Evolutionary conservation across 2,113 vertebrate species (phyloP), one percentile per base, ranked within the genome.

Genomic region (Sterrhoptilus dennistouni): DNA sequence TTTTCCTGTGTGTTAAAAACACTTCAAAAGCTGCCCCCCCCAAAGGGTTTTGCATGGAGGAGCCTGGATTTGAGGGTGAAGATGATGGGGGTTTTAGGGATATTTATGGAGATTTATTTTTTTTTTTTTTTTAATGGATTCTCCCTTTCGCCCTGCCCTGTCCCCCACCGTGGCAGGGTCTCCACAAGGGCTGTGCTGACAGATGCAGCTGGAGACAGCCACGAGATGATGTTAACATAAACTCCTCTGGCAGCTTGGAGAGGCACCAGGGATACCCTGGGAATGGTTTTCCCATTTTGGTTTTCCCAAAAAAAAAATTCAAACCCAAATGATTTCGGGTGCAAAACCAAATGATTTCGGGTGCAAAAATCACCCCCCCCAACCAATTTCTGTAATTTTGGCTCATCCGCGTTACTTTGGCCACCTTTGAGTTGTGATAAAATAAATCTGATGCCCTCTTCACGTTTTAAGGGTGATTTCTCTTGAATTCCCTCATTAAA

Each of bases 1-100:
- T 80, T 97, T 92, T 72, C 91, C 95, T n/a, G 7, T 17, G 60
- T 79, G 74, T 63, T 81, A 59, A 64, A 85, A 94, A 44, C 56
- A 45, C 57, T 66, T 70, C 53, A 4, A 29, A 89, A 84, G 40
- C 57, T 69, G 66, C 72, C 82, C 90, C 47, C 24, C 29, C 38
- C 5, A 38, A 15, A 85, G 61, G 8, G 33, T 63, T 85, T 78
- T 61, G 79, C 54, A 27, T 3, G 71, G 54, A 61, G 45, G 50
- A 87, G 78, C 49, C 68, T 19, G 29, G 18, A 35, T 92, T 78
- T 75, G 82, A 14, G 27, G 1, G 33, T 12, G 87, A 65, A 69
- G 87, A 91, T 29, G 80, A 69, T 29, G 86, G 14, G 14, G 45
- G 29, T 70, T 92, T 49, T 40, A 4, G 28, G 25, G 76, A 70